A percentile compares a stretch with the other conserved stretches of the same genome.
These are phyloP conservation scores for Hemiscyllium ocellatum DNA, from an alignment of 2,113 vertebrate genomes.

Conservation along the genomic window DNA sequence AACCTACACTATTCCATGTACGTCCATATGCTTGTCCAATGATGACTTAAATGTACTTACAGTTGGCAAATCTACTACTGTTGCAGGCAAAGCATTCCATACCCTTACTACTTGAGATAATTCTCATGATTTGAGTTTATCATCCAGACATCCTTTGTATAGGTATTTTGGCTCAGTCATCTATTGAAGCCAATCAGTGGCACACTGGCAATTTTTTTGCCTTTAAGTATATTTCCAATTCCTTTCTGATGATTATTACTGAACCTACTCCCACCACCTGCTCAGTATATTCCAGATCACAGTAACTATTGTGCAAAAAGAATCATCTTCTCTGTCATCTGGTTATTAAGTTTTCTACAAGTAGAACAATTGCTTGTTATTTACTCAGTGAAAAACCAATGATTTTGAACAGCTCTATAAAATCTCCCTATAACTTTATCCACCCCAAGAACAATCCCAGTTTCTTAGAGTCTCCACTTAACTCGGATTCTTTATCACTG, in stretches of 20 bases:
- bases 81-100: too few relatives aligned
- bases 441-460: background rate
- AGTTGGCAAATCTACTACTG: too few relatives aligned
- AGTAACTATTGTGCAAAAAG: background rate
- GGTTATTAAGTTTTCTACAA: background rate
- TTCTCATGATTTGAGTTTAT: too few relatives aligned
- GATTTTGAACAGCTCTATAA: background rate
- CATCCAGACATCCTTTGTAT: too few relatives aligned
- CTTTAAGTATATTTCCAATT: background rate
- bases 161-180: too few relatives aligned
- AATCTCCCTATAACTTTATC: background rate
- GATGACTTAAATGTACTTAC: too few relatives aligned
- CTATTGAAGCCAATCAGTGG: too few relatives aligned
- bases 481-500: background rate
- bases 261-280: background rate
- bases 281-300: background rate
- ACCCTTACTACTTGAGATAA: too few relatives aligned
- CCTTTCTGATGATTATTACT: background rate
- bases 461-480: background rate
- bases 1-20: too few relatives aligned
- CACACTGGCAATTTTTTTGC: background rate
- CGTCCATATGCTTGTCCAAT: too few relatives aligned
- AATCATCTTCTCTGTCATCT: background rate
- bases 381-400: too few relatives aligned
- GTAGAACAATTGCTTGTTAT: background rate